Evolutionary conservation across 2,797 vertebrate species (phyloP).

Genomic region (Enteromius anoplus): DNA sequence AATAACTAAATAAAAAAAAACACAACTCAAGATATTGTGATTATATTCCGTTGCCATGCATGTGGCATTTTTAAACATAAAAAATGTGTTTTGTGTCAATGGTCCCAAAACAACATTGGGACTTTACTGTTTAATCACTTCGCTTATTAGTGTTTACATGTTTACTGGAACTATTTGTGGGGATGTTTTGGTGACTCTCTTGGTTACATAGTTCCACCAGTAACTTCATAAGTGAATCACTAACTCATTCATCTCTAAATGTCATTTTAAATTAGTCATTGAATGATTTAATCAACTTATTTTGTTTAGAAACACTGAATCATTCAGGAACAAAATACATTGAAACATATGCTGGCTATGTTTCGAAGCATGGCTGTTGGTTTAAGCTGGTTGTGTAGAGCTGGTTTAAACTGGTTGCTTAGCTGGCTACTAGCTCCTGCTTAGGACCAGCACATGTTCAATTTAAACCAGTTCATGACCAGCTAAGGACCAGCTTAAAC

Average conservation of each 20-base stretch:
- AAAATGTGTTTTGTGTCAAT: neutral
- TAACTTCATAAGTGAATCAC: neutral
- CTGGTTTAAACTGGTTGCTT: too few relatives aligned
- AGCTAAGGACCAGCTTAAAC: too few relatives aligned
- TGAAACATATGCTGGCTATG: too few relatives aligned
- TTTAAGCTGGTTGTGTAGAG: too few relatives aligned
- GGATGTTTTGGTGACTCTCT: neutral
- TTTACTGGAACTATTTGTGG: neutral
- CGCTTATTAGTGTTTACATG: neutral
- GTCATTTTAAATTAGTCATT: neutral
- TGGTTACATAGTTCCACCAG: neutral
- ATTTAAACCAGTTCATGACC: too few relatives aligned
- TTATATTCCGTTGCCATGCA: neutral
- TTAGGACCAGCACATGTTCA: too few relatives aligned
- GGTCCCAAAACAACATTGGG: neutral
- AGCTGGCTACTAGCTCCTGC: too few relatives aligned
- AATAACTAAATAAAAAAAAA: neutral
- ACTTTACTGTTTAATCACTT: neutral
- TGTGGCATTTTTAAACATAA: neutral
- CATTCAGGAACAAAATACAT: neutral
- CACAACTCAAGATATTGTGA: neutral
- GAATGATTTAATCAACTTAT: neutral
- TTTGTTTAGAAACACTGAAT: neutral
- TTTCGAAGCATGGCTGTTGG: too few relatives aligned
- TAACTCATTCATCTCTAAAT: neutral